A percentile compares a stretch with the other conserved stretches of the same genome.
phyloP scores from a whole-genome alignment of 2,797 vertebrate species.

The Thamnophis elegans region DNA sequence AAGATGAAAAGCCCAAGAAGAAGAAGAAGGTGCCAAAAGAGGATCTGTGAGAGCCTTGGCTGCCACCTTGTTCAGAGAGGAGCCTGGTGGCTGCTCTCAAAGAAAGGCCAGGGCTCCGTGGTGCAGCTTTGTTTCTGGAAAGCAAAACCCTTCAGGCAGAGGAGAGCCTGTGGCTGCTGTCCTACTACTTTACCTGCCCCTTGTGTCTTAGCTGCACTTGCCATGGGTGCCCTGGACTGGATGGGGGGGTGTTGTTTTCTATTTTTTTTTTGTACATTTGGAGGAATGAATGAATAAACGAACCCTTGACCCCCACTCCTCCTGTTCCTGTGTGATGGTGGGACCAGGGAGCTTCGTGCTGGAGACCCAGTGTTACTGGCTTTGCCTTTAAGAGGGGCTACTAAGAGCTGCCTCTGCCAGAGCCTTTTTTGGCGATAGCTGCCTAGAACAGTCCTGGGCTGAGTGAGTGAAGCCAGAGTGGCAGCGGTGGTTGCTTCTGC shows the following conservation, averaged over 20 bases:
- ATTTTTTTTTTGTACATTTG: constrained; percentile 83
- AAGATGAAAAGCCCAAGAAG: constrained; percentile 84
- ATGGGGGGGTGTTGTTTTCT: constrained; percentile 74
- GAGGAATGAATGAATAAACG: constrained; percentile 78
- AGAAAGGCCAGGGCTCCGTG: constrained; percentile 52
- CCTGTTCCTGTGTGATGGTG: not conserved
- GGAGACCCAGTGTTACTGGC: no score
- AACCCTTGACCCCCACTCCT: constrained; percentile 67
- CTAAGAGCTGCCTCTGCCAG: not conserved
- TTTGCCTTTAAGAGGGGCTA: no score
- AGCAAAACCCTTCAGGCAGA: constrained; percentile 35
- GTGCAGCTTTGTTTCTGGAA: constrained; percentile 46
- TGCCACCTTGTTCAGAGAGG: constrained; percentile 49
- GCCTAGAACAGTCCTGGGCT: not conserved
- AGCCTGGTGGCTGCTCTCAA: constrained; percentile 59
- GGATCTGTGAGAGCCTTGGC: constrained; percentile 80
- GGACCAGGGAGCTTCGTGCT: not conserved
- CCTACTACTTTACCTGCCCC: constrained; percentile 68
- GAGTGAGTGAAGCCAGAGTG: not conserved
- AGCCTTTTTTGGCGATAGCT: not conserved
- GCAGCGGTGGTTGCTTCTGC: not conserved
- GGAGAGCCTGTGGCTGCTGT: constrained; percentile 66
- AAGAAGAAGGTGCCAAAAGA: constrained; percentile 86
- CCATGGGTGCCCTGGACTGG: constrained; percentile 73
- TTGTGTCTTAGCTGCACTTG: constrained; percentile 77